Conservation (phyloP, 2,113 vertebrate genomes). For the Astur gentilis region DNA sequence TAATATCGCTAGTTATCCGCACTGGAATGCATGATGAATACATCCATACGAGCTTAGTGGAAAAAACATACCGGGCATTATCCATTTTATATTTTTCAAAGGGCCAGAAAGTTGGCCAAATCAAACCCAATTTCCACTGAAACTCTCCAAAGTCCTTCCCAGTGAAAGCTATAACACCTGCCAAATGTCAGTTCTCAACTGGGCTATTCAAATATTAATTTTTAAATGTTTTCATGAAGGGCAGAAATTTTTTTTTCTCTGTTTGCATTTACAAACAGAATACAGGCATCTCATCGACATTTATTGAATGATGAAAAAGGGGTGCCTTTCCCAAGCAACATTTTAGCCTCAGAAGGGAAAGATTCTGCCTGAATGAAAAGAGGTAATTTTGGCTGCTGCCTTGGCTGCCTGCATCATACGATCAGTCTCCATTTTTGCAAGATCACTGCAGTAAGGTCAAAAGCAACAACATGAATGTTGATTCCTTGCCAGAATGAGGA, state of each 20-base stretch:
- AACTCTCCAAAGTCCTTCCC: background rate
- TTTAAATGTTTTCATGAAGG: background rate
- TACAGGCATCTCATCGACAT: background rate
- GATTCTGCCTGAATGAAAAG: background rate
- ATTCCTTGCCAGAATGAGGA: background rate
- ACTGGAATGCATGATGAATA: background rate
- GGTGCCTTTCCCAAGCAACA: background rate
- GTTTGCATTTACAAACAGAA: background rate
- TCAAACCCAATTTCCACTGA: slow-evolving; percentile 9
- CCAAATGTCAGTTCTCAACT: background rate
- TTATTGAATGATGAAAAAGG: background rate
- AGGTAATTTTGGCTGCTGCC: background rate
- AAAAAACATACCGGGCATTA: slow-evolving; percentile 2
- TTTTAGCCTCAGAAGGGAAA: background rate
- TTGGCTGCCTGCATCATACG: background rate
- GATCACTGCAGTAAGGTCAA: background rate
- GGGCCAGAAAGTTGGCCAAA: background rate
- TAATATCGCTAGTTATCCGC: background rate
- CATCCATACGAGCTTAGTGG: background rate
- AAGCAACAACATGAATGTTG: background rate
- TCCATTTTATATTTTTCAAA: slow-evolving; percentile 10
- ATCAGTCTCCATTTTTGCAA: background rate
- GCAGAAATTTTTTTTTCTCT: background rate
- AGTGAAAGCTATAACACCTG: background rate
- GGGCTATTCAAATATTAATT: background rate